Evolutionary conservation across 2,888 invertebrate genomes (phyloP).

Genomic region (Euplagia quadripunctaria): DNA sequence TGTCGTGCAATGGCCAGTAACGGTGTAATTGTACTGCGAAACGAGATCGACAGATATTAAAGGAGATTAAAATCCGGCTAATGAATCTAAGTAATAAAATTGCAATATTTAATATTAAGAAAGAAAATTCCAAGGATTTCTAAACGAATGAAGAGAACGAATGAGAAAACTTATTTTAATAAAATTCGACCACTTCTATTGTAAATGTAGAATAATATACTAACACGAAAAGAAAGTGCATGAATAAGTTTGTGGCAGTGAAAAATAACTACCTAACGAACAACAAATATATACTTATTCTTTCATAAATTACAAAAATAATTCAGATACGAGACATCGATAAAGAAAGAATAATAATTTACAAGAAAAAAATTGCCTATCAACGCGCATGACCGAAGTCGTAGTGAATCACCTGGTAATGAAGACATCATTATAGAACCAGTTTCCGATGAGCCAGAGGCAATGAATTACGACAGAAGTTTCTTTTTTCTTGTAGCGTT

Average conservation of each 20-base stretch:
- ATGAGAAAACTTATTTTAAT: conserved; percentile 11
- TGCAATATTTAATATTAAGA: conserved; percentile 63
- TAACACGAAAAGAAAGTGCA: neutral
- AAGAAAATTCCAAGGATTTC: conserved; percentile 59
- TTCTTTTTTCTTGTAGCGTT: conserved; percentile 27
- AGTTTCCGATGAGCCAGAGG: conserved; percentile 65
- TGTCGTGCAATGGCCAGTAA: conserved; percentile 84
- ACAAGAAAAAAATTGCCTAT: conserved; percentile 56
- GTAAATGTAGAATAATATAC: neutral
- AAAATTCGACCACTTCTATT: neutral
- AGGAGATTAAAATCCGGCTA: conserved; percentile 80
- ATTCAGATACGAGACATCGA: conserved; percentile 41
- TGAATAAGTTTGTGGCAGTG: too few relatives aligned
- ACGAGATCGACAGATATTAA: conserved; percentile 83
- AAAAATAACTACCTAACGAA: neutral
- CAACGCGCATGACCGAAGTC: conserved; percentile 60
- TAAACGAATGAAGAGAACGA: conserved; percentile 24
- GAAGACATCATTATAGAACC: conserved; percentile 83
- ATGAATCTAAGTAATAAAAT: conserved; percentile 75
- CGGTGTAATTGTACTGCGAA: conserved; percentile 83
- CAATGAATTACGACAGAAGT: conserved; percentile 44
- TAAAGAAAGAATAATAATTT: conserved; percentile 46
- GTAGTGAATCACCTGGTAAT: conserved; percentile 79
- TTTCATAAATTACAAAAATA: conserved; percentile 27
- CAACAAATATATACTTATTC: conserved; percentile 11